These are phyloP conservation scores for Physeter macrocephalus DNA, from an alignment of 2,113 vertebrate genomes.

Conservation along the genomic window DNA sequence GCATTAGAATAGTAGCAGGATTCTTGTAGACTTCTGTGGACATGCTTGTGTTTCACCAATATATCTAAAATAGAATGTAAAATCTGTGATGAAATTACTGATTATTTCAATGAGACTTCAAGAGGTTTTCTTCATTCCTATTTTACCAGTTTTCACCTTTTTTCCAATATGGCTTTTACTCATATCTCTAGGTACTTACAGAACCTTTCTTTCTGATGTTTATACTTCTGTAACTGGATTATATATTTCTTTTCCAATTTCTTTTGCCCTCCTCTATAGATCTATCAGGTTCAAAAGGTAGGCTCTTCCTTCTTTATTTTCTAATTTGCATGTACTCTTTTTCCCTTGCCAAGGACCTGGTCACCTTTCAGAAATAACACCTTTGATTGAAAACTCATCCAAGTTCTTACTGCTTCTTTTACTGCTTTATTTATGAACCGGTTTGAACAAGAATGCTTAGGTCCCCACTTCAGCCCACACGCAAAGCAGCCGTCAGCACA, in stretches of 20 bases:
- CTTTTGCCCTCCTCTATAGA: constrained; percentile 79
- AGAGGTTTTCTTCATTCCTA: accelerated
- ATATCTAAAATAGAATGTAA: accelerated
- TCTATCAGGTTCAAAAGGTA: constrained; percentile 99
- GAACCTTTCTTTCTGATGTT: not conserved
- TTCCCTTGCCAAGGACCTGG: not conserved
- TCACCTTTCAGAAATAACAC: not conserved
- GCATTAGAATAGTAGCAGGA: accelerated
- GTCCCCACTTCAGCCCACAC: accelerated
- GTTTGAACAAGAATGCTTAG: accelerated
- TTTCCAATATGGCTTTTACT: not conserved
- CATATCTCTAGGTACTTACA: not conserved
- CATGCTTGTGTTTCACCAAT: accelerated
- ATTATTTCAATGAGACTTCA: accelerated
- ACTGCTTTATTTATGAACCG: not conserved
- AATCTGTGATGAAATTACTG: not conserved
- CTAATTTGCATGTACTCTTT: constrained; percentile 58
- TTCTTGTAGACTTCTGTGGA: accelerated
- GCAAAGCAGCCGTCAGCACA: accelerated
- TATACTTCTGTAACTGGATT: constrained; percentile 37
- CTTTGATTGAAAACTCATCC: not conserved
- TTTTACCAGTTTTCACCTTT: not conserved
- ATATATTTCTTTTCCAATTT: constrained; percentile 60
- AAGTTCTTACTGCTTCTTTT: not conserved
- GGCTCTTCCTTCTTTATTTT: constrained; percentile 57